A percentile compares a stretch with the other conserved stretches of the same genome.
These are phyloP conservation scores for Rutilus rutilus DNA, from an alignment of 2,113 vertebrate genomes.

Conservation along the genomic window DNA sequence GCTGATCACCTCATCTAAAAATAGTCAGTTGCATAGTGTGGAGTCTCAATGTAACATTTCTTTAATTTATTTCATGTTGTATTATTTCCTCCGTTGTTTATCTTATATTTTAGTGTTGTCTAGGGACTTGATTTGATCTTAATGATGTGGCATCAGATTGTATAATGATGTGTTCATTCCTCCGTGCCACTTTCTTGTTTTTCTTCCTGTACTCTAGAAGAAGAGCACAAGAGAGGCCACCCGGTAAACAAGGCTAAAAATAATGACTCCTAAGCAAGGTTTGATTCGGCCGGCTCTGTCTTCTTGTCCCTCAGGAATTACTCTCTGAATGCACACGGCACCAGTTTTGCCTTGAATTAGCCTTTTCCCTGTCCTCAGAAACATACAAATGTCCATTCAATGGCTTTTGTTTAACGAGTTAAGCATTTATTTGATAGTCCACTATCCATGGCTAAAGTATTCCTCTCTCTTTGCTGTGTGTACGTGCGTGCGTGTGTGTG, in stretches of 20 bases:
- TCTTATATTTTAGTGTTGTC: slow-evolving; percentile 29
- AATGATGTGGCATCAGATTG: slow-evolving; percentile 66
- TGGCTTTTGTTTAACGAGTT: slow-evolving; percentile 51
- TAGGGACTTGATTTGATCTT: slow-evolving; percentile 54
- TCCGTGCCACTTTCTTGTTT: slow-evolving; percentile 61
- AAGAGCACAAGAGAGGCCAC: slow-evolving; percentile 68
- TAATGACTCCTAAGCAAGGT: slow-evolving; percentile 76
- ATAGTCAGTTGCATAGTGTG: background rate
- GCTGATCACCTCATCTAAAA: slow-evolving; percentile 12
- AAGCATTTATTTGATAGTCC: background rate
- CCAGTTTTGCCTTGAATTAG: slow-evolving; percentile 62
- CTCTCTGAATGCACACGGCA: slow-evolving; percentile 71
- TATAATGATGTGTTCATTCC: slow-evolving; percentile 63
- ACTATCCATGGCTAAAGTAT: background rate
- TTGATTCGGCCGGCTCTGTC: slow-evolving; percentile 72
- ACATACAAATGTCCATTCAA: slow-evolving; percentile 72
- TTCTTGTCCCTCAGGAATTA: slow-evolving; percentile 70
- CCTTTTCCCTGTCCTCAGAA: slow-evolving; percentile 59
- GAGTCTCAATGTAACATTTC: background rate
- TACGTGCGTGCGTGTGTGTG: too few species aligned
- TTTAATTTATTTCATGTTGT: background rate
- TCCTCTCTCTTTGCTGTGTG: background rate
- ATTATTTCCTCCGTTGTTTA: slow-evolving; percentile 5
- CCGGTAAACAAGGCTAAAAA: slow-evolving; percentile 80
- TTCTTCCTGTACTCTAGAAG: slow-evolving; percentile 48